Evolutionary conservation across 2,888 invertebrate genomes (phyloP).

Genomic region (Nephrotoma appendiculata): DNA sequence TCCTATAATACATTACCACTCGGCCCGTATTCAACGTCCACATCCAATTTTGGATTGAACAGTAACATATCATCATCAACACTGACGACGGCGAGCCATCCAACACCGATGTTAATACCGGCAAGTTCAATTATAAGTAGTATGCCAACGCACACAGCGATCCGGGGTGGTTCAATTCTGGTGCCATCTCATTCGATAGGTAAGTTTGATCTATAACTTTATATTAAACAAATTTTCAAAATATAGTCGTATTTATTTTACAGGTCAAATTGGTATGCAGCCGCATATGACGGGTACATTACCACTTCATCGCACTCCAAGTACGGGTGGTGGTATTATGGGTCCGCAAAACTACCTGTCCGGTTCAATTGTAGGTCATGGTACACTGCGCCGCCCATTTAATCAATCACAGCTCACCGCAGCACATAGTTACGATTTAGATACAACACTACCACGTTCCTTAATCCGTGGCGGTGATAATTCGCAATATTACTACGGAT

Average conservation of each 20-base stretch:
- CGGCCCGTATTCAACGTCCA: neutral
- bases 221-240: neutral
- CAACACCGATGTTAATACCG: slow-evolving; percentile 28
- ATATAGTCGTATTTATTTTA: neutral
- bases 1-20: neutral
- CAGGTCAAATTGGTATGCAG: neutral
- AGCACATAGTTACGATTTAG: slow-evolving; percentile 9
- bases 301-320: neutral
- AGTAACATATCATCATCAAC: slow-evolving; percentile 1
- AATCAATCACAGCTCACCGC: slow-evolving; percentile 13
- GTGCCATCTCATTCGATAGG: slow-evolving; percentile 3
- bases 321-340: neutral
- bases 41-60: neutral
- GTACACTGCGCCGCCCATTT: slow-evolving; percentile 25
- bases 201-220: neutral
- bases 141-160: slow-evolving; percentile 12
- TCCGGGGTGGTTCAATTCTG: slow-evolving; percentile 7
- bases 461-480: slow-evolving; percentile 15
- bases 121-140: slow-evolving; percentile 18
- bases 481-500: slow-evolving; percentile 29
- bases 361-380: slow-evolving; percentile 21
- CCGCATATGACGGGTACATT: neutral
- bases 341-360: slow-evolving; percentile 18
- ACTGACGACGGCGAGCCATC: slow-evolving; percentile 6
- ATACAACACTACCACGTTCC: slow-evolving; percentile 25